Base-by-base conservation (phyloP, 2,113 vertebrate species). In the Nothocercus julius region DNA sequence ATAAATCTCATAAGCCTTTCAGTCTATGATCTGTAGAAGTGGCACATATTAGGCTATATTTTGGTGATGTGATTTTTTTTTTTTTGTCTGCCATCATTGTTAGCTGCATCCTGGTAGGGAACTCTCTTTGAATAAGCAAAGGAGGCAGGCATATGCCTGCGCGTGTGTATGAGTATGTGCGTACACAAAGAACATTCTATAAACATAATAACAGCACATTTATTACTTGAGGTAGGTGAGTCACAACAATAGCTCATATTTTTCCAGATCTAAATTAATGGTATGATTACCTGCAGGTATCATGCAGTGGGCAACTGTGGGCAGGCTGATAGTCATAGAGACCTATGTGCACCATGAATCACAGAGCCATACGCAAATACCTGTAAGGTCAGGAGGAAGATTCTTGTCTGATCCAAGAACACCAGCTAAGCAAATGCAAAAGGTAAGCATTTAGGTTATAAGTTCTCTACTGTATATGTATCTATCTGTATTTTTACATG, bases 311-410 rank as follows among this genome's bases (percentile, higher is more conserved):
- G 77, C n/a, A 66, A 7, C 66, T 3, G 28, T 5, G 73, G 64
- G 36, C 83, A 45, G 3, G 36, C n/a, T 16, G 69, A 9, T 5
- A 7, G 36, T 36, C 73, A 27, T 24, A 16, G 2, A 3, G 25
- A 47, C 7, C 0, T 3, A n/a, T 7, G 11, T 1, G 0, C 13
- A 40, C 53, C 0, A 0, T 15, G 32, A 86, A 19, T 27, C 42
- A 27, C 4, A 8, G 54, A 15, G 18, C 36, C 13, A 18, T 4
- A 51, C 24, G 69, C 83, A 78, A 38, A 61, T 47, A 25, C 14
- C 3, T 1, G 2, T 15, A 47, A 88, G 78, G n/a, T 2, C 58
- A 11, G 0, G 2, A 24, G 34, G 66, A 66, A 58, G 81, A 38
- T n/a, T n/a, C 66, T 80, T 22, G 72, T 66, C 15, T 6, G 5